These are phyloP conservation scores for Phalacrocorax aristotelis DNA, from an alignment of 2,113 vertebrate species.

Conservation along the genomic window DNA sequence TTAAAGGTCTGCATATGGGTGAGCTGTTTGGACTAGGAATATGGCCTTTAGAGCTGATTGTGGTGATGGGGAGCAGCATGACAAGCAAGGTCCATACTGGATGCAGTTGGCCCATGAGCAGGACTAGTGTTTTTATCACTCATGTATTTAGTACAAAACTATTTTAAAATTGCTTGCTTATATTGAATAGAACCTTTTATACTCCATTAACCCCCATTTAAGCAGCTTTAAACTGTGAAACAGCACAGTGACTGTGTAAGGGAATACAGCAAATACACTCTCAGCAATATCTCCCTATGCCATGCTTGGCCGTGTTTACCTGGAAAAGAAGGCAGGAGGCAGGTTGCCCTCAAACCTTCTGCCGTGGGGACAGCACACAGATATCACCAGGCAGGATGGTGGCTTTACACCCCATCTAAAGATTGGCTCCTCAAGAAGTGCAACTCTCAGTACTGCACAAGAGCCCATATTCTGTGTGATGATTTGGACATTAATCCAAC, in stretches of 20 bases:
- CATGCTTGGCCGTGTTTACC: neutral
- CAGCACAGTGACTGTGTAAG: neutral
- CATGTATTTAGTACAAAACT: neutral
- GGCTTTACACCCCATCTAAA: neutral
- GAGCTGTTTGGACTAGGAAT: neutral
- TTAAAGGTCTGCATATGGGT: neutral
- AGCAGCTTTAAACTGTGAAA: neutral
- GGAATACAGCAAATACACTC: neutral
- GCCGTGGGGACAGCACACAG: neutral
- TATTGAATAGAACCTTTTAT: neutral
- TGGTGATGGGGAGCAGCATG: neutral
- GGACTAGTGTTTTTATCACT: neutral
- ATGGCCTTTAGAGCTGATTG: neutral
- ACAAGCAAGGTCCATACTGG: neutral
- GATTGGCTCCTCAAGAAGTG: neutral
- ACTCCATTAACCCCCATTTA: neutral
- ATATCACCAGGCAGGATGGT: neutral
- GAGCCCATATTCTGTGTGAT: neutral
- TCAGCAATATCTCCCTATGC: neutral
- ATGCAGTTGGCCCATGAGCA: neutral
- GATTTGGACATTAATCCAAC: neutral
- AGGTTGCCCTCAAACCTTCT: neutral
- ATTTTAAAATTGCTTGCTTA: neutral
- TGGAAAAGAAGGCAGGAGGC: neutral
- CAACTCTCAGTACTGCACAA: neutral